Evolutionary conservation across 2,888 invertebrate species (phyloP).

Genomic region (Labia minor): DNA sequence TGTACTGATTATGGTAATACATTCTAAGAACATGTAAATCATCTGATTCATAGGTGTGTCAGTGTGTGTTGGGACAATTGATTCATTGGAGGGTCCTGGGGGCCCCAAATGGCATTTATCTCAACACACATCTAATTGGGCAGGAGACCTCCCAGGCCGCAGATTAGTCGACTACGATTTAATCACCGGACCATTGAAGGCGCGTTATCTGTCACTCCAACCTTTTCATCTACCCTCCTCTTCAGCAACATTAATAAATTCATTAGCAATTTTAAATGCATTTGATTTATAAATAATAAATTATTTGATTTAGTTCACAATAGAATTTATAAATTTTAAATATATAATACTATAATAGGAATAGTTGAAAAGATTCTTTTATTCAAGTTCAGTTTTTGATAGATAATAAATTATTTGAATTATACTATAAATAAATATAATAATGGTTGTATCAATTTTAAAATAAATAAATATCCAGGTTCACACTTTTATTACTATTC

Average conservation of each 20-base stretch:
- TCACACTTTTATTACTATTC: too few species aligned
- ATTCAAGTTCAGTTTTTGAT: too few species aligned
- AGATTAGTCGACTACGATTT: background rate
- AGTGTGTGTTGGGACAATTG: constrained; percentile 2
- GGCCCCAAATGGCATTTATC: background rate
- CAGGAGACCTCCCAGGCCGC: constrained; percentile 8
- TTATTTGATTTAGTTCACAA: too few species aligned
- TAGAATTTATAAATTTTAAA: too few species aligned
- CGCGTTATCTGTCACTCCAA: background rate
- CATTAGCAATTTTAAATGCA: background rate
- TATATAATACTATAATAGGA: too few species aligned
- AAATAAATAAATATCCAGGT: too few species aligned
- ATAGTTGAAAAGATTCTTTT: too few species aligned
- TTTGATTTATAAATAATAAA: background rate
- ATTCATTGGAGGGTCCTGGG: background rate
- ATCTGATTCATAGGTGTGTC: background rate
- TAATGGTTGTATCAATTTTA: too few species aligned
- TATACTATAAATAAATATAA: too few species aligned
- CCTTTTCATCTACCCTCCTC: background rate
- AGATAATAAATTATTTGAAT: too few species aligned
- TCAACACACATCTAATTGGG: constrained; percentile 6
- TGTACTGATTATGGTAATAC: constrained; percentile 13
- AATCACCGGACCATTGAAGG: background rate
- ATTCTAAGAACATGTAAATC: constrained; percentile 13
- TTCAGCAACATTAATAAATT: background rate